Percentiles rank a stretch among this genome's conserved stretches.
Conservation (phyloP, 2,113 vertebrate genomes). For the Ramphastos sulfuratus region DNA sequence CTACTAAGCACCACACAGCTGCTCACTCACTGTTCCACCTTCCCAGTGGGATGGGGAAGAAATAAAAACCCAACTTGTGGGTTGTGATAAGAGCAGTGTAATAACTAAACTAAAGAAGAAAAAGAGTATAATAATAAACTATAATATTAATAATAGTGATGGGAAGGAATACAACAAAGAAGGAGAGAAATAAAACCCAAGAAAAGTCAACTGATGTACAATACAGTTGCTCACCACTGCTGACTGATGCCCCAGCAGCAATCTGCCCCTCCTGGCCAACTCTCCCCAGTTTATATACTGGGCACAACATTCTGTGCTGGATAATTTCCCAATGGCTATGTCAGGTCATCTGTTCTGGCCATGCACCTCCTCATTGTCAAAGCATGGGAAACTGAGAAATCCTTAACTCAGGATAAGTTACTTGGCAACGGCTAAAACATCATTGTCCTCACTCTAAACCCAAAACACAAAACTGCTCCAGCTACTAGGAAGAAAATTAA, state of each 20-base stretch:
- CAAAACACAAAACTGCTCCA: neutral
- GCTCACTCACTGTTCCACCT: too few species aligned
- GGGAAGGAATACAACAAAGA: neutral
- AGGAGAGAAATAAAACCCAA: neutral
- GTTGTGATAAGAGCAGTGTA: neutral
- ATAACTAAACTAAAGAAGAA: neutral
- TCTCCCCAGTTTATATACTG: neutral
- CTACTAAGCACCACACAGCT: neutral
- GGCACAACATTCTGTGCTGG: neutral
- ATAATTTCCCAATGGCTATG: neutral
- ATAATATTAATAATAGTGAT: neutral
- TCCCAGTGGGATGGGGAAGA: neutral
- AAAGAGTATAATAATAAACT: neutral
- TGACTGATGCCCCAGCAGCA: neutral
- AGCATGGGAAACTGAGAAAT: neutral
- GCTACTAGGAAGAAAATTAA: neutral
- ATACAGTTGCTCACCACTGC: neutral
- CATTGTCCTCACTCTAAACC: neutral
- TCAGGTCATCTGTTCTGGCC: neutral
- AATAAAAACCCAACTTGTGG: neutral
- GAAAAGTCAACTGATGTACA: neutral
- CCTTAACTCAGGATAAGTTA: neutral
- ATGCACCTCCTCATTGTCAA: neutral
- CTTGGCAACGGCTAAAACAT: neutral
- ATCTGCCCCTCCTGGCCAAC: neutral